Conservation (phyloP, 2,888 invertebrate species). For the Thymelicus lineola region DNA sequence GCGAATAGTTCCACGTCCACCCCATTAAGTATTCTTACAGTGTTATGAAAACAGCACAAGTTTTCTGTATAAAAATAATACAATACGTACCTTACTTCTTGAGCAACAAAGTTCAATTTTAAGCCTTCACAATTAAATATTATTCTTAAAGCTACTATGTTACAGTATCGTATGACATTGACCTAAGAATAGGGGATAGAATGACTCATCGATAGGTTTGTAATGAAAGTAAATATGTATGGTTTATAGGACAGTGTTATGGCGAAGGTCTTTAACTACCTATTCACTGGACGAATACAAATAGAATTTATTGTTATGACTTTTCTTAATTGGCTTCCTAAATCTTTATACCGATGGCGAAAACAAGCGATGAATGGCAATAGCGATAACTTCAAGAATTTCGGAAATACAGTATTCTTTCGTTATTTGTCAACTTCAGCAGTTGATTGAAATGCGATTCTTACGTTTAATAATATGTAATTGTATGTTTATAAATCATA, state of each 20-base stretch:
- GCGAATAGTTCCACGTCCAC: constrained; percentile 54
- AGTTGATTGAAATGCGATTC: too few relatives aligned
- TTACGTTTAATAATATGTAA: too few relatives aligned
- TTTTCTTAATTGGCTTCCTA: constrained; percentile 22
- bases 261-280: constrained; percentile 23
- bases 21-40: constrained; percentile 59
- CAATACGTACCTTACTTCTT: constrained; percentile 9
- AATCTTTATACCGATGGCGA: background rate
- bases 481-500: too few relatives aligned
- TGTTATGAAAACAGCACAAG: constrained; percentile 41
- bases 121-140: background rate
- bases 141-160: constrained; percentile 16
- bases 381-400: too few relatives aligned
- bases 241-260: constrained; percentile 33
- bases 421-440: too few relatives aligned
- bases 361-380: background rate
- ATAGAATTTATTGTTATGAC: constrained; percentile 16
- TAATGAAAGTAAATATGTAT: constrained; percentile 34
- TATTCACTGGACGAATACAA: constrained; percentile 25
- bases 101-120: constrained; percentile 10
- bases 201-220: constrained; percentile 48
- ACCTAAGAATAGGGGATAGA: constrained; percentile 54
- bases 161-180: constrained; percentile 61
- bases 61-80: background rate
- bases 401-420: too few relatives aligned